Evolutionary conservation across 1,140 invertebrate genomes (phyloP).

Genomic region (Drosophila malerkotliana): DNA sequence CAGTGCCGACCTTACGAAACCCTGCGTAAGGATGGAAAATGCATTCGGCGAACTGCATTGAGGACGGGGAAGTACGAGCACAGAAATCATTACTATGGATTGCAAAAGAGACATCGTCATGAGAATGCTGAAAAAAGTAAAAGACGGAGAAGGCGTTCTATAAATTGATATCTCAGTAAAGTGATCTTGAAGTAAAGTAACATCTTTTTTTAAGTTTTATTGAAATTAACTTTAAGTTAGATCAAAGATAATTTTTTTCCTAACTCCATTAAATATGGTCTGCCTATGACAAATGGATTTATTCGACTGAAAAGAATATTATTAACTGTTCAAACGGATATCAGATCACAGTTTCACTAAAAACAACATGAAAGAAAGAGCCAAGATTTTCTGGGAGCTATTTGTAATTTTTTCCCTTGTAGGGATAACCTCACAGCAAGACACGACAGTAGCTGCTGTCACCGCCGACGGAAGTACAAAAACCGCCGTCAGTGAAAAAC

Average conservation of each 20-base stretch:
- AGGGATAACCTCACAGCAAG: background rate
- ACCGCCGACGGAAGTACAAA: background rate
- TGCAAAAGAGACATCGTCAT: background rate
- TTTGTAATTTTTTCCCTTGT: background rate
- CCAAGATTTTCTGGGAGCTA: background rate
- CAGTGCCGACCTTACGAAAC: constrained; percentile 56
- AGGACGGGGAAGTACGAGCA: background rate
- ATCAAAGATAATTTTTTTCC: too few relatives aligned
- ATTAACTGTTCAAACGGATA: background rate
- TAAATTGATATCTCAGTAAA: constrained; percentile 1
- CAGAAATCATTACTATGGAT: background rate
- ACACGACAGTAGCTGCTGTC: background rate
- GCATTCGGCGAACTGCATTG: constrained; percentile 29
- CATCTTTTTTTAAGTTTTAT: background rate
- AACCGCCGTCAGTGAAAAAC: background rate
- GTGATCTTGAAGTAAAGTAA: background rate
- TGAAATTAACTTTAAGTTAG: too few relatives aligned
- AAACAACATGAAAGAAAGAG: background rate
- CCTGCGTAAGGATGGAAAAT: constrained; percentile 17
- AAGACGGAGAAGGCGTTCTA: background rate
- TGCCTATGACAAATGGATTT: background rate
- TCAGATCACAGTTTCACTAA: background rate
- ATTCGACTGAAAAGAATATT: background rate
- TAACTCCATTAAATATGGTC: background rate
- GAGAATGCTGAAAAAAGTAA: background rate